Evolutionary conservation across 2,888 invertebrate genomes (phyloP), one percentile per base, ranked within the genome.

Genomic region (Synergus gifuensis): DNA sequence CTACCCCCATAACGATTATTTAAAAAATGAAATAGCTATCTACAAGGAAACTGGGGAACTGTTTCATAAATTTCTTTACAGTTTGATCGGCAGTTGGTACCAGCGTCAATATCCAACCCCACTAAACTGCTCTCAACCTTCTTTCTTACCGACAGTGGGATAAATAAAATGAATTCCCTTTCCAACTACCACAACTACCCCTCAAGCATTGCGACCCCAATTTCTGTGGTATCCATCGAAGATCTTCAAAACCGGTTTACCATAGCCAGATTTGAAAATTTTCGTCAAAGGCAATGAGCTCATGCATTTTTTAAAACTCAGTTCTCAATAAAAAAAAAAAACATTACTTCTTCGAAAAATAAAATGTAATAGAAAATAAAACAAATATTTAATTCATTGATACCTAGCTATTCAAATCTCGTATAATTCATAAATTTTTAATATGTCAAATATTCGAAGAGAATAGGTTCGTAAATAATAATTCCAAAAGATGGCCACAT

Each of bases 401-500:
- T 7, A 16, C 4, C 16, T 16, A 49, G 7, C 0, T 49, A 49
- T 49, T 49, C 1, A 49, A 49, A 49, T 58, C 7, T 18, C 58
- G 8, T 58, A 9, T 18, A 8, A 16, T 40, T 63, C 16, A 9
- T 63, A 16, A 40, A 63, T 16, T 28, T 14, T 7, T 16, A 63
- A 16, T n/a, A n/a, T 8, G 14, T 14, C 0, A 63, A 16, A 8
- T 14, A 36, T 8, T 1, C 28, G 28, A 1, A 40, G 36, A 63
- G 16, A 40, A 16, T 2, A 40, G 16, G 8, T 14, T 69, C 22
- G 28, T 49, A 49, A 28, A 14, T 28, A 28, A 7, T 49, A 14
- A 22, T 28, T 49, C 69, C 69, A 36, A 49, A 69, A 69, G 28
- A 69, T 46, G 69, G 28, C 28, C 69, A 69, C 5, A 14, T 49